Percentiles rank a stretch among this genome's conserved stretches.
These are phyloP conservation scores for Stegophylla sp. DNA, from an alignment of 2,888 invertebrate species.

Conservation along the genomic window DNA sequence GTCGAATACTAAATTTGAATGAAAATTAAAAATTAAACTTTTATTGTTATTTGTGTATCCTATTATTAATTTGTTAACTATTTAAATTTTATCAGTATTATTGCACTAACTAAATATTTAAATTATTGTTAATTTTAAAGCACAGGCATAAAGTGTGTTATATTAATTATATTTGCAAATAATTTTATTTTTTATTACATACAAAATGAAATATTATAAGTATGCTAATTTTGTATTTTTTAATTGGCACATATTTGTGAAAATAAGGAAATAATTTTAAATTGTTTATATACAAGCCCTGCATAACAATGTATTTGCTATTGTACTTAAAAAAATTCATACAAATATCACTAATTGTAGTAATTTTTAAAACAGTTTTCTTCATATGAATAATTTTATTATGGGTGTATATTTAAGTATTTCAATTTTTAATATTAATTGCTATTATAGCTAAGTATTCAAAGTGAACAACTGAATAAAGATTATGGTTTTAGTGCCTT, in stretches of 20 bases:
- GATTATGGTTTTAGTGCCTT: neutral
- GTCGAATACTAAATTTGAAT: constrained; percentile 26
- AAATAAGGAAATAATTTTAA: neutral
- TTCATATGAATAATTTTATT: neutral
- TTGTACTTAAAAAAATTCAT: no score
- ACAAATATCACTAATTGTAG: neutral
- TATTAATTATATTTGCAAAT: neutral
- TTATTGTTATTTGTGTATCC: neutral
- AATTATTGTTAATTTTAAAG: constrained; percentile 5
- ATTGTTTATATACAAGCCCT: no score
- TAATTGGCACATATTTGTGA: neutral
- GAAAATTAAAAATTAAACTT: constrained; percentile 9
- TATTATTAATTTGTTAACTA: constrained; percentile 7
- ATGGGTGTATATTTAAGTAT: neutral
- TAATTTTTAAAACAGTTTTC: neutral
- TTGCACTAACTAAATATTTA: neutral
- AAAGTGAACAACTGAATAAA: neutral
- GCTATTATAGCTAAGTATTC: neutral
- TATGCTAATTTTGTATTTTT: neutral
- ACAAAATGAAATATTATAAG: neutral
- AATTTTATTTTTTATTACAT: neutral
- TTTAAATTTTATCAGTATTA: constrained; percentile 41
- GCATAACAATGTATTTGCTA: neutral
- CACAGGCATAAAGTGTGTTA: neutral
- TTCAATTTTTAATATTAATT: neutral